Evolutionary conservation across 2,797 vertebrate species (phyloP).

Genomic region (Potorous gilbertii): DNA sequence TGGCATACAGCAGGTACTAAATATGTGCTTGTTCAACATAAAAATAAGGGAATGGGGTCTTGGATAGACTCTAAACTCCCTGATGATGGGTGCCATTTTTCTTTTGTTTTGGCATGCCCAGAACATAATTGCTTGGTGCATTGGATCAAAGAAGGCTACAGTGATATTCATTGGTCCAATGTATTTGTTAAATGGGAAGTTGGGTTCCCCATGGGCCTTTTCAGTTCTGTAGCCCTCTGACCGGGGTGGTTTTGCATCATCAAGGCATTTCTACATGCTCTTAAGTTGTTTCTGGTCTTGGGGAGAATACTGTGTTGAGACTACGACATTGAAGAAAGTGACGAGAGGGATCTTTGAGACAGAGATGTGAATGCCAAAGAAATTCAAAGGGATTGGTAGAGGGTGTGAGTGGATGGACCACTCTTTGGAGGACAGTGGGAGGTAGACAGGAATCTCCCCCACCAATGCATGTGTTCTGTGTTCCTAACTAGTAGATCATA

Average conservation of each 20-base stretch:
- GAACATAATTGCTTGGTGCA: no score
- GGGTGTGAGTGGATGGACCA: background rate
- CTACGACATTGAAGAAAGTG: background rate
- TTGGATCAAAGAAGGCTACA: no score
- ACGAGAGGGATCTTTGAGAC: background rate
- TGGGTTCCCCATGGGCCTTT: background rate
- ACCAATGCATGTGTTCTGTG: background rate
- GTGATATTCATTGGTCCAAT: no score
- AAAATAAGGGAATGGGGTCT: slow-evolving; percentile 36
- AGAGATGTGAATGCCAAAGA: background rate
- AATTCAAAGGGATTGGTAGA: background rate
- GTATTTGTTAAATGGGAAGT: no score
- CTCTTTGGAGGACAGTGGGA: background rate
- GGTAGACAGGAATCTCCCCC: background rate
- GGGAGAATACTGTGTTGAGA: background rate
- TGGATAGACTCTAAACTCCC: background rate
- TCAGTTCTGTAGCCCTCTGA: no score
- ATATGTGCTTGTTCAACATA: slow-evolving; percentile 43
- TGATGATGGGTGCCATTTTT: no score
- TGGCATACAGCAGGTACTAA: slow-evolving; percentile 69
- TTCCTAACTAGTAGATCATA: background rate
- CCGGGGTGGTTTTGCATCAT: no score
- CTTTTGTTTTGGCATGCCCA: no score
- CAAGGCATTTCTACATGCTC: background rate
- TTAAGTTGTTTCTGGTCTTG: background rate